Base-by-base conservation (phyloP, 1,140 invertebrate species). In the Galleria mellonella region DNA sequence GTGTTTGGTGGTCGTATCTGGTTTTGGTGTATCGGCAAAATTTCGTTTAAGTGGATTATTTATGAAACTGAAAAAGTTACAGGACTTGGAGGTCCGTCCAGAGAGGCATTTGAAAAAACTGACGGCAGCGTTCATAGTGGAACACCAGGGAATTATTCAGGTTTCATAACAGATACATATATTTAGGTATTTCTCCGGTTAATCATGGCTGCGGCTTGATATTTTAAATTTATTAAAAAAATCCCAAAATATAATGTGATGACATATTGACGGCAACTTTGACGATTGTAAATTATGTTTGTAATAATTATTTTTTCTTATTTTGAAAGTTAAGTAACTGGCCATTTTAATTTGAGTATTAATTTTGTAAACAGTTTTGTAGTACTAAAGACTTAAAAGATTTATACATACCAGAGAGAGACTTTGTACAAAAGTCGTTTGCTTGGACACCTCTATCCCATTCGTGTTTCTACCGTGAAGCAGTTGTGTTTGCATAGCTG, bases 11-110 rank as follows among this genome's bases (percentile, higher is more conserved):
- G 33, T 55, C 1, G 55, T 38, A 31, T 70, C 63, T 17, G 51
- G 41, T 51, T 72, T 71, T n/a, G 62, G 37, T 28, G 55, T 68
- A 33, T 82, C 77, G 5, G 72, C 59, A 49, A 51, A 72, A 33
- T 14, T 55, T 37, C 62, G 42, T 36, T 54, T 51, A 8, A 32
- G 15, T 51, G 17, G 40, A 23, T 14, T 14, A 40, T 10, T 41
- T 46, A 36, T 45, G 15, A 40, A 10, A 33, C 28, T 46, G 11
- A 28, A n/a, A n/a, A n/a, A 10, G 4, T 12, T 4, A 1, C 14
- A 41, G 28, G 46, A 60, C 15, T 43, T 51, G 11, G 52, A 40
- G 10, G 39, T 27, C 12, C 49, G 40, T 32, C 41, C 32, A 38
- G 50, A 57, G 27, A 59, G 37, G 12, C 44, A 30, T 23, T 44